Percentiles rank a stretch among this genome's conserved stretches.
phyloP scores from a whole-genome alignment of 2,797 vertebrate species.

The Picus viridis region DNA sequence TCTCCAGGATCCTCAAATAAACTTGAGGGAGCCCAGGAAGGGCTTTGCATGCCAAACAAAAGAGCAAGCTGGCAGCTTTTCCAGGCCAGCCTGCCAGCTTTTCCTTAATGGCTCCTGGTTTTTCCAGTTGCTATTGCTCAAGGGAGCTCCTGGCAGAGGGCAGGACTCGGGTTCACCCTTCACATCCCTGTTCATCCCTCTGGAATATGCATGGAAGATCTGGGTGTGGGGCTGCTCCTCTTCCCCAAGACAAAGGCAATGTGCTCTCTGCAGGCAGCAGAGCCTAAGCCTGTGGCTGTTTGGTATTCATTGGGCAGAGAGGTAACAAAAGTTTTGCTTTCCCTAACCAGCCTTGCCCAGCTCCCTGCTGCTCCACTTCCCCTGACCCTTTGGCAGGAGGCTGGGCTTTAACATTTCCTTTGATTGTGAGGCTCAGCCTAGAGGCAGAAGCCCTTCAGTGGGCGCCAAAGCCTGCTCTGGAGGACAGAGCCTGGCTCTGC shows the following conservation, averaged over 20 bases:
- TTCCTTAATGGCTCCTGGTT: neutral
- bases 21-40: neutral
- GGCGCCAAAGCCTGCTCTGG: neutral
- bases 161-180: neutral
- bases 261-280: neutral
- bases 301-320: slow-evolving; percentile 56
- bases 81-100: neutral
- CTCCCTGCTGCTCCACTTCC: neutral
- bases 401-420: too few relatives aligned
- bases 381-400: too few relatives aligned
- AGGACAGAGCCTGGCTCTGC: neutral
- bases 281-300: neutral
- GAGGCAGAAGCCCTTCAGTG: neutral
- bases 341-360: neutral
- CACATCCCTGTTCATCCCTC: neutral
- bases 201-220: neutral
- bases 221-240: neutral
- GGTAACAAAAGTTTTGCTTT: neutral
- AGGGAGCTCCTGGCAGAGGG: neutral
- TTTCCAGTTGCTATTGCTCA: slow-evolving; percentile 16
- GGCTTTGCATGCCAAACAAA: neutral
- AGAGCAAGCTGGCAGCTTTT: neutral
- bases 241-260: neutral
- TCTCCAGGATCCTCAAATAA: neutral
- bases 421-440: neutral